These are phyloP conservation scores for Morphnarchus princeps DNA, from an alignment of 2,113 vertebrate species.

Conservation along the genomic window DNA sequence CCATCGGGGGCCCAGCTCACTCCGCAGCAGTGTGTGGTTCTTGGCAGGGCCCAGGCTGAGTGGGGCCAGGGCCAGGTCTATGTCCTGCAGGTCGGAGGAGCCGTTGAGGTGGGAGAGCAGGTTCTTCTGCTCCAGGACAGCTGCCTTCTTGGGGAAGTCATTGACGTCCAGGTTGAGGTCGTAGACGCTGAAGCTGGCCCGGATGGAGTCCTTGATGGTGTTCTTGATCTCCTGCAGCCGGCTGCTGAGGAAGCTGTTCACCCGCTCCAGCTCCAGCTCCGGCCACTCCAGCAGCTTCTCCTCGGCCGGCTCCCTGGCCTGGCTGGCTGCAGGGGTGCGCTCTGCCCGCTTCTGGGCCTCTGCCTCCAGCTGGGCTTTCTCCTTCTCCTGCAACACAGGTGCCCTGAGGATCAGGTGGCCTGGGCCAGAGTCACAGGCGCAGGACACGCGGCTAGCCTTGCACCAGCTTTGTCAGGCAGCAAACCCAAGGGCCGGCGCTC, in stretches of 20 bases:
- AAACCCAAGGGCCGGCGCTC: neutral
- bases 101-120: slow-evolving; percentile 89
- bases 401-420: neutral
- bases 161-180: slow-evolving; percentile 94
- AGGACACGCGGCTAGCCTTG: neutral
- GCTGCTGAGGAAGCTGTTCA: slow-evolving; percentile 96
- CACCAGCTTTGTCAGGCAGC: neutral
- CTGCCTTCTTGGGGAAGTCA: slow-evolving; percentile 92
- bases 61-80: slow-evolving; percentile 92
- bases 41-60: slow-evolving; percentile 88
- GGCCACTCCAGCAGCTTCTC: slow-evolving; percentile 92
- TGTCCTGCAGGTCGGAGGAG: slow-evolving; percentile 89
- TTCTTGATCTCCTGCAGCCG: slow-evolving; percentile 97
- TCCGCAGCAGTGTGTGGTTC: slow-evolving; percentile 72
- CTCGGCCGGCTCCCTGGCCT: slow-evolving; percentile 41
- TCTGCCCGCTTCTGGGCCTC: slow-evolving; percentile 72
- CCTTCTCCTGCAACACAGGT: slow-evolving; percentile 80
- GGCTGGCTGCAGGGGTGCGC: slow-evolving; percentile 58
- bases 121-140: slow-evolving; percentile 87
- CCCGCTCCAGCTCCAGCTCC: slow-evolving; percentile 89
- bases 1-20: slow-evolving; percentile 71
- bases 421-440: rapidly evolving
- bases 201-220: slow-evolving; percentile 96
- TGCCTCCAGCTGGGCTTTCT: slow-evolving; percentile 85
- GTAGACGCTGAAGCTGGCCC: slow-evolving; percentile 92